Evolutionary conservation across 2,797 vertebrate species (phyloP), one percentile per base, ranked within the genome.

Genomic region (Sebastes steindachneri): DNA sequence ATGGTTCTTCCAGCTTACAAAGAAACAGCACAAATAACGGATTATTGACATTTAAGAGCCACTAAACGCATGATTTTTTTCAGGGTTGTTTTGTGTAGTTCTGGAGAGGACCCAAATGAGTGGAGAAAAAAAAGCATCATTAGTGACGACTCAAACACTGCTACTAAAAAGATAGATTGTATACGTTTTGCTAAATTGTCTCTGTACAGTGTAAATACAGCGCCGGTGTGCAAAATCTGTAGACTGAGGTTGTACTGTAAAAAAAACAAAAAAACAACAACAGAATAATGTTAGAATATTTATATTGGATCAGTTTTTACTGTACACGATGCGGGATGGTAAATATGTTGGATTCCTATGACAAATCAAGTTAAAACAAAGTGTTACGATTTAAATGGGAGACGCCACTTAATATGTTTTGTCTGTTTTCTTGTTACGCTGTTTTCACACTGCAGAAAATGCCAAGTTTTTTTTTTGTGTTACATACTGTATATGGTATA

Each of bases 201-300:
- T 92, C 88, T 96, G 92, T 96, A 95, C 82, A 95, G 93, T 95
- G 95, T 95, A 95, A 86, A 93, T 95, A 94, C 66, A 67, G 83
- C 64, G 59, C 82, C 75, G 77, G 82, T 88, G 89, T 92, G 83
- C 83, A 51, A 62, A 73, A 84, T 84, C 86, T 93, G 79, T 86
- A 68, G 79, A 85, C 84, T 84, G 72, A 88, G 62, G 54, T 83
- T 29, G 70, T 80, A 89, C 82, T 92, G 86, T 93, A 28, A 77
- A 81, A 74, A 41, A 58, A 37, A 83, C 0, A 23, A 75, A 77
- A 75, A 41, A 26, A 51, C 2, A 37, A 14, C 55, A 21, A 62
- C 51, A 80, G 53, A 87, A 72, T 68, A 45, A 89, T 82, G 85
- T 85, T 83, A 68, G 84, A 91, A 85, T 95, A 95, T 95, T 94